Conservation (phyloP, 1,140 invertebrate species). For the Drosophila sucinea region DNA sequence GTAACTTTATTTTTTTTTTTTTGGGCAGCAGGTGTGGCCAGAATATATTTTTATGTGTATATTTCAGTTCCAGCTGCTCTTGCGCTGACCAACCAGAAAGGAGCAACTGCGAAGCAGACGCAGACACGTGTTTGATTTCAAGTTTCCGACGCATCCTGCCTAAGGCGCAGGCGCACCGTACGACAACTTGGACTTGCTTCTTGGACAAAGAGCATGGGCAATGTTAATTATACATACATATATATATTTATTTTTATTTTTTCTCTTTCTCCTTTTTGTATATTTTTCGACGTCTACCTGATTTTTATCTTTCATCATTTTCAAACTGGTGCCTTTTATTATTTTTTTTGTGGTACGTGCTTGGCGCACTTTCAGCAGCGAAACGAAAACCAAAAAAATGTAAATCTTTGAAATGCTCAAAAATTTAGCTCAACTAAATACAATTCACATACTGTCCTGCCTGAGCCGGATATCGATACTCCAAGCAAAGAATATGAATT, state of each 20-base stretch:
- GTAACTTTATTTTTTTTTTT: conserved; percentile 67
- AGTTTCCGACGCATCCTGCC: conserved; percentile 70
- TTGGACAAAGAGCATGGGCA: conserved; percentile 49
- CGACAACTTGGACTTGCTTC: conserved; percentile 3
- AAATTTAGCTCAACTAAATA: conserved; percentile 38
- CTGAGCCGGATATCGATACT: conserved; percentile 76
- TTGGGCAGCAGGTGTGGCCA: conserved; percentile 69
- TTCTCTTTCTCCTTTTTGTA: conserved; percentile 27
- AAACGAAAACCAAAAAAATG: conserved; percentile 15
- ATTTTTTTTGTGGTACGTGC: conserved; percentile 79
- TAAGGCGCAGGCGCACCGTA: conserved; percentile 57
- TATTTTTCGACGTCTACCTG: conserved; percentile 65
- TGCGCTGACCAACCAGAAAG: conserved; percentile 68
- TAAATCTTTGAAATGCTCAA: conserved; percentile 54
- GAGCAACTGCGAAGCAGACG: conserved; percentile 52
- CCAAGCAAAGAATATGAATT: conserved; percentile 25
- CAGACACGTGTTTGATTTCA: conserved; percentile 80
- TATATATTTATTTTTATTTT: conserved; percentile 33
- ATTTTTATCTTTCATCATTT: conserved; percentile 72
- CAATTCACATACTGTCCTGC: conserved; percentile 47
- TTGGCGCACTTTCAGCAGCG: conserved; percentile 61
- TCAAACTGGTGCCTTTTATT: conserved; percentile 65
- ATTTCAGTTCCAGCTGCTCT: conserved; percentile 58
- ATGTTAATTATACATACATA: conserved; percentile 66
- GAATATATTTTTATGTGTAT: conserved; percentile 11